Conservation (phyloP, 2,797 vertebrate species). For the Pantherophis alleghaniensis region DNA sequence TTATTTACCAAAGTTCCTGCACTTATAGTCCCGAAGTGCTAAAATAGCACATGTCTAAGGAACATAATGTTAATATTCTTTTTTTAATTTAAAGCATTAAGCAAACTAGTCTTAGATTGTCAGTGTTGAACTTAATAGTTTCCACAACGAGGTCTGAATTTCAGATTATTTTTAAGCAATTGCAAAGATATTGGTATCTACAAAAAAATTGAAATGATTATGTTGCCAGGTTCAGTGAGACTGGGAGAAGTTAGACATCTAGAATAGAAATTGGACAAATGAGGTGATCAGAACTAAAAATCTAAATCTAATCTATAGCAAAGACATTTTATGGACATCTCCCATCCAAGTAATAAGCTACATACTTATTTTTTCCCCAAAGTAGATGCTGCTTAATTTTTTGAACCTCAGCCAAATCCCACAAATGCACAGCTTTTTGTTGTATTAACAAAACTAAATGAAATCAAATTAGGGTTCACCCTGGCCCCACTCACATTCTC, state of each 20-base stretch:
- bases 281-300: not conserved
- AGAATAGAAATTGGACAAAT: not conserved
- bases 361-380: not conserved
- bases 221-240: not conserved
- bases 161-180: not conserved
- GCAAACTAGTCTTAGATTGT: not conserved
- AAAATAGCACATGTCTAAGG: not conserved
- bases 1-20: conserved; percentile 16
- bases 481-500: not conserved
- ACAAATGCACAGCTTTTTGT: not conserved
- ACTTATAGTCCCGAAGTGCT: not conserved
- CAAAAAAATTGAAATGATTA: not conserved
- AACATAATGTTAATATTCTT: not conserved
- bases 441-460: not conserved
- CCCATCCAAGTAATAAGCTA: not conserved
- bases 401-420: not conserved
- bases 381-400: not conserved
- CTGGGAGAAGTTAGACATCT: not conserved
- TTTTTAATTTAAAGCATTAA: not conserved
- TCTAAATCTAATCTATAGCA: not conserved
- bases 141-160: not conserved
- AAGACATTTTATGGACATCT: not conserved
- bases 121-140: not conserved
- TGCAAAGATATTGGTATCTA: not conserved
- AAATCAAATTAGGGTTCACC: not conserved